A percentile compares a stretch with the other conserved stretches of the same genome.
Evolutionary conservation across 2,113 vertebrate species (phyloP).

Genomic region (Castor canadensis): DNA sequence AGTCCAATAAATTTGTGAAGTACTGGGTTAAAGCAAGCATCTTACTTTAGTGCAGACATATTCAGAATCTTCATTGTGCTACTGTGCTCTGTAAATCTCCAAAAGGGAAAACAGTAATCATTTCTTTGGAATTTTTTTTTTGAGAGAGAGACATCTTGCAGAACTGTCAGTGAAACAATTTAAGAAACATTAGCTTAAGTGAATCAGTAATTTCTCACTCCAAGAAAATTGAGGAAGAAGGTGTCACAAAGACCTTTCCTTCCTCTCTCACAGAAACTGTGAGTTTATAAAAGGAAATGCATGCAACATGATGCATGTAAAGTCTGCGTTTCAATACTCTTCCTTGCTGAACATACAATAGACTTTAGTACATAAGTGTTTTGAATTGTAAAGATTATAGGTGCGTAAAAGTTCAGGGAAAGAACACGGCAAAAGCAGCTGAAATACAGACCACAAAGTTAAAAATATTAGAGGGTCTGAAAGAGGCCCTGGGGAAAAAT

Average conservation of each 20-base stretch:
- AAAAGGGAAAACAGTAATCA: not conserved
- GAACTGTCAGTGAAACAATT: not conserved
- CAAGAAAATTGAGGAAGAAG: not conserved
- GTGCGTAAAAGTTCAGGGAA: not conserved
- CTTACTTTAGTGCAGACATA: not conserved
- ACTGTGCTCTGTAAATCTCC: not conserved
- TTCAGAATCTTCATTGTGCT: conserved; percentile 19
- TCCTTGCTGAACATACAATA: not conserved
- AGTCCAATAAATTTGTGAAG: not conserved
- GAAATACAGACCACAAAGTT: not conserved
- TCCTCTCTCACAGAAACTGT: not conserved
- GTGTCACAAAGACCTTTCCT: not conserved
- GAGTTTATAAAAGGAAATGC: not conserved
- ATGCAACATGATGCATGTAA: not conserved
- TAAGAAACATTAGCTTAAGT: not conserved
- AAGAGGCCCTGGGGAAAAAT: not conserved
- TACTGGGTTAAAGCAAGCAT: not conserved
- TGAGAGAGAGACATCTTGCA: not conserved
- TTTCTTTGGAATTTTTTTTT: not conserved
- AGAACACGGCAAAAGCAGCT: not conserved
- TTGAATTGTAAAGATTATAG: not conserved
- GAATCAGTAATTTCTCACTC: not conserved
- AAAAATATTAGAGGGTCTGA: not conserved
- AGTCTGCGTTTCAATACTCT: not conserved
- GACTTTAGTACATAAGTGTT: not conserved